Base-by-base conservation (phyloP, 2,888 invertebrate species). In the Pomacea canaliculata region DNA sequence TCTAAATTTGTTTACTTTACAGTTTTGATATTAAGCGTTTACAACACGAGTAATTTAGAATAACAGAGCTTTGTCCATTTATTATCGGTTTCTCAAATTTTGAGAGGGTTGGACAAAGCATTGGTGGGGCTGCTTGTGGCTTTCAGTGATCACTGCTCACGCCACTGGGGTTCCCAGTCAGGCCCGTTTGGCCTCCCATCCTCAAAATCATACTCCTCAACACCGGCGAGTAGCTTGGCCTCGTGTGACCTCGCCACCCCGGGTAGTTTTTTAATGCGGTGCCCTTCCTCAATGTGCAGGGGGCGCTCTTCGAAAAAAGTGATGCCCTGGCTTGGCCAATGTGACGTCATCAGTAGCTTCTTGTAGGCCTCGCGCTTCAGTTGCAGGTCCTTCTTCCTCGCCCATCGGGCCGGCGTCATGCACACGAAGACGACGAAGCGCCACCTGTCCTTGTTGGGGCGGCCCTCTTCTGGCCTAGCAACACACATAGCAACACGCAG, bases 371-470 rank as follows among this genome's bases (percentile, higher is more conserved):
- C 66, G 19, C 78, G 76, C 77, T 87, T 88, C 10, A 78, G 51
- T 19, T 79, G 68, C n/a, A 86, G 67, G 66, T 87, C 87, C 19
- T 79, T 56, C 37, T 78, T 59, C 8, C 78, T 77, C 16, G 86
- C 84, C 88, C 88, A 88, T 12, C 79, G 79, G 5, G 87, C 87
- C 0, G 88, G 88, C 0, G 84, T 82, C 88, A 88, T 88, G 76
- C 85, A 86, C 18, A 87, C 87, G 73, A 87, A 88, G 0, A 84
- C 81, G 68, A 84, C 84, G 72, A 79, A 88, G 19, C 88, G 84
- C 88, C 88, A 88, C 65, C 87, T 80, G 12, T 82, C 84, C 48
- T 81, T 76, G 56, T 81, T 66, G 10, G 86, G 82, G 8, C 89
- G 81, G 10, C 83, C 85, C 51, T 77, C 59, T 12, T 81, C 65